These are phyloP conservation scores for Halichondria panicea DNA, from an alignment of 37 sponge, comb jelly and placozoan genomes.

Conservation along the genomic window DNA sequence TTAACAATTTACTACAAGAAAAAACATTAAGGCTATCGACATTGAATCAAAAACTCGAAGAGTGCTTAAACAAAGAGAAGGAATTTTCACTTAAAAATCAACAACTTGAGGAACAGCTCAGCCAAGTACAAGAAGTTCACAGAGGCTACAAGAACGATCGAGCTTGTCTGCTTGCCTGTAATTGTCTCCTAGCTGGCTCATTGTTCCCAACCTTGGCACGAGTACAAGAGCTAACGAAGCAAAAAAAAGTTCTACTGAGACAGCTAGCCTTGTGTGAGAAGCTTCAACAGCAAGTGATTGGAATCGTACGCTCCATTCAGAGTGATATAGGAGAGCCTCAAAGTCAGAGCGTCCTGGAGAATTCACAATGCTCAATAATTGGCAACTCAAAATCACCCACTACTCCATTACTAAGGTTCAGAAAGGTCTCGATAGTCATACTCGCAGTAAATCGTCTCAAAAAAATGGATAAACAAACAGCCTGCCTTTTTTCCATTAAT, in stretches of 20 bases:
- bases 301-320: slow-evolving; percentile 2
- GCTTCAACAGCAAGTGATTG: background rate
- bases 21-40: background rate
- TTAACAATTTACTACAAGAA: background rate
- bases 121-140: background rate
- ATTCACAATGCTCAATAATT: background rate
- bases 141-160: slow-evolving; percentile 19
- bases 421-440: slow-evolving; percentile 19
- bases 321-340: background rate
- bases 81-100: background rate
- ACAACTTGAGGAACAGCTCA: background rate
- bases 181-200: slow-evolving; percentile 21
- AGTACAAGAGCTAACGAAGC: slow-evolving; percentile 9
- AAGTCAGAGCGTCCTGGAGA: too few species aligned
- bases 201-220: slow-evolving; percentile 7
- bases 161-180: slow-evolving; percentile 37
- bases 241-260: slow-evolving; percentile 5
- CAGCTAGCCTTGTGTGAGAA: background rate
- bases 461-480: background rate
- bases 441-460: slow-evolving; percentile 27
- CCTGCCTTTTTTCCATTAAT: background rate
- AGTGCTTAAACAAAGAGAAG: background rate
- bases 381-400: background rate
- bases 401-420: slow-evolving; percentile 12
- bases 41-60: background rate